Evolutionary conservation across 1,140 invertebrate species (phyloP), one percentile per base, ranked within the genome.

Genomic region (Zaprionus vittiger): DNA sequence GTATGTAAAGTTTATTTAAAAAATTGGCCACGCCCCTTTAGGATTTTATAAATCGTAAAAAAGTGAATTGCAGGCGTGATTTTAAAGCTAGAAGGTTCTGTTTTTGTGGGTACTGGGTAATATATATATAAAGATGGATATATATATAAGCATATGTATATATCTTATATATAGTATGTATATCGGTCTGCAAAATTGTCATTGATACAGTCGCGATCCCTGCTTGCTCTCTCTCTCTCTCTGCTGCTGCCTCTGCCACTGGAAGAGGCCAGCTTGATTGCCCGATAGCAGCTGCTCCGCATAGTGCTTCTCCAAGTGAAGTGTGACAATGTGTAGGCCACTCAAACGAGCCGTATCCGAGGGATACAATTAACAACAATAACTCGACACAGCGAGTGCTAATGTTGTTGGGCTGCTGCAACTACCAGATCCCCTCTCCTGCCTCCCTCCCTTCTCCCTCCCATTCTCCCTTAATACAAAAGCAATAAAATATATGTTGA

Each of bases 401-500:
- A 59, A 68, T 73, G 57, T 55, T 61, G 47, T 15, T 73, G 64
- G 15, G 62, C 9, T 57, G 54, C 17, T 37, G 61, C 49, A 9
- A 28, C 28, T 11, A 34, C 28, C 38, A 31, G 26, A 14, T 28
- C 20, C 56, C 28, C 26, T 28, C 26, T 28, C 28, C 28, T 7
- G 7, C 28, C 28, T 31, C 28, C 67, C 60, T 63, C 34, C n/a
- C 64, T 17, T 41, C 28, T 31, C 28, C 67, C 60, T 63, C 38
- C n/a, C 64, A 44, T 41, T 6, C 26, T 28, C 6, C 5, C 26
- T 28, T 28, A 34, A 77, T 74, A 69, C 73, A 73, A 90, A 77
- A 80, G 79, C 81, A 81, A 90, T 89, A 85, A 89, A 90, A 73
- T 85, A 72, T 82, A 84, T 84, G 76, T 84, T 82, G 55, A 73